Percentiles rank a stretch among this genome's conserved stretches.
Conservation (phyloP, 2,797 vertebrate species). For the Silurus aristotelis region DNA sequence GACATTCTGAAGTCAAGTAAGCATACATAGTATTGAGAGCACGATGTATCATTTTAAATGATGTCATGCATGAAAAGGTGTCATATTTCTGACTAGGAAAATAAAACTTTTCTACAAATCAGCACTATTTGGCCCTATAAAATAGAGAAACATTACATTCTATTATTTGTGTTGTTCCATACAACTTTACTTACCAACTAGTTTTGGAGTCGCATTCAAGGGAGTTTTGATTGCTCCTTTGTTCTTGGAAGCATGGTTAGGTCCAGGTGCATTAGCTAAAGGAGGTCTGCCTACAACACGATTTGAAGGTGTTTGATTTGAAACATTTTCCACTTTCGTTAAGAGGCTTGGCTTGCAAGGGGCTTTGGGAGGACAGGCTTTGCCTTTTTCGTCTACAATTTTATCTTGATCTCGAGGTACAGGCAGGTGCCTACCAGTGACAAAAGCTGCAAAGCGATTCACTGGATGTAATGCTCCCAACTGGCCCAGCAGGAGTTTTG, state of each 20-base stretch:
- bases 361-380: constrained; percentile 42
- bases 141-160: not conserved
- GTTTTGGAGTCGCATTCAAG: not conserved
- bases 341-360: not conserved
- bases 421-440: constrained; percentile 80
- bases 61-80: not conserved
- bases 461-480: constrained; percentile 94
- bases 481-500: constrained; percentile 88
- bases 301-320: constrained; percentile 7
- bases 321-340: not conserved
- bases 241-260: not conserved
- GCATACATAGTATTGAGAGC: not conserved
- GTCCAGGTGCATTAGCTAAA: not conserved
- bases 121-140: not conserved
- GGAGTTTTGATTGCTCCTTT: not conserved
- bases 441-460: constrained; percentile 88
- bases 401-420: constrained; percentile 68
- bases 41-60: not conserved
- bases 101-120: not conserved
- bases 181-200: constrained; percentile 16
- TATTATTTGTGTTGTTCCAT: not conserved
- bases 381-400: constrained; percentile 50
- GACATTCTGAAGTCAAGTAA: not conserved
- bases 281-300: not conserved
- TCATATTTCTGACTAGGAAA: not conserved